Evolutionary conservation across 2,888 invertebrate genomes (phyloP).

Genomic region (Brachycybe producta): DNA sequence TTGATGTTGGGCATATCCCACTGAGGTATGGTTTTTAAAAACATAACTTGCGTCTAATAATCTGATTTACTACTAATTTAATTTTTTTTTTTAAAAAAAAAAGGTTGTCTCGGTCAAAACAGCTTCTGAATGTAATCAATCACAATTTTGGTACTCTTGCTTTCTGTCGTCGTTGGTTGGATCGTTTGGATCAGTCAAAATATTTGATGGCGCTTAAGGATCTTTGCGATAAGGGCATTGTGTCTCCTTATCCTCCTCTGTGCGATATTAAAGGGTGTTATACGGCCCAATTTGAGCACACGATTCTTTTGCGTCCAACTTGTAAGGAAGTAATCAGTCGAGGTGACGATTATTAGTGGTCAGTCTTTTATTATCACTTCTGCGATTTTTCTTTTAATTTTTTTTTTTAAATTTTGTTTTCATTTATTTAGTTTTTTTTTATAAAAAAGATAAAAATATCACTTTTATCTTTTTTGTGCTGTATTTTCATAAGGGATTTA

Average conservation of each 20-base stretch:
- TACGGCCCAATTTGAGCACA: conserved; percentile 99
- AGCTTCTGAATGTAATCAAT: conserved; percentile 79
- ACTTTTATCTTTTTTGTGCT: no score
- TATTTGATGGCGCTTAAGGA: conserved; percentile 98
- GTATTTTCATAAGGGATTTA: no score
- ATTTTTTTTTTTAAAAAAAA: no score
- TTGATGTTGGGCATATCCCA: conserved; percentile 79
- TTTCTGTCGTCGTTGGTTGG: conserved; percentile 98
- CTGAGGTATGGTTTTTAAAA: conserved; percentile 46
- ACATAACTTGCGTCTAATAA: neutral
- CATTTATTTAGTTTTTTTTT: no score
- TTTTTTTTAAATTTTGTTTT: no score
- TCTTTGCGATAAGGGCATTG: conserved; percentile 90
- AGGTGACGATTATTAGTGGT: conserved; percentile 92
- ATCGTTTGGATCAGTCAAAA: conserved; percentile 88
- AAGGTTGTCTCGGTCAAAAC: conserved; percentile 80
- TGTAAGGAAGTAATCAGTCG: conserved; percentile 97
- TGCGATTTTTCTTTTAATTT: no score
- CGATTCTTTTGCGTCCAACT: conserved; percentile 88
- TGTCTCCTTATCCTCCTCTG: conserved; percentile 96
- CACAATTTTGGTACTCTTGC: conserved; percentile 95
- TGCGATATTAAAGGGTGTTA: conserved; percentile 96
- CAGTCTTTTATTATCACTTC: no score
- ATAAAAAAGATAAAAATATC: no score
- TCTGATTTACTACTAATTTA: conserved; percentile 13